Evolutionary conservation across 2,113 vertebrate species (phyloP).

Genomic region (Zapus hudsonius): DNA sequence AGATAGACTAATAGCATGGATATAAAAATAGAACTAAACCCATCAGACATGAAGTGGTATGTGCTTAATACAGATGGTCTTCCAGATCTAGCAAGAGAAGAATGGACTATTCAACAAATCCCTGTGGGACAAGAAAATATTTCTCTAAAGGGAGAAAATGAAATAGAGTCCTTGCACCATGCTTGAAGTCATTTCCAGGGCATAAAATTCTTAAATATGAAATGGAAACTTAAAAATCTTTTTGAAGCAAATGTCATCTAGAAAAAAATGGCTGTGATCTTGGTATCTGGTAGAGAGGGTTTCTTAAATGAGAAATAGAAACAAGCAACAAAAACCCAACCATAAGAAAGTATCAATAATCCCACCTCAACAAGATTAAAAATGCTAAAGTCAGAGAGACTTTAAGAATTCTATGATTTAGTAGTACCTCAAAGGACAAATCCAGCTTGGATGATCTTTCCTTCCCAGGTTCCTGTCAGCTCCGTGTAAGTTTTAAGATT

Average conservation of each 20-base stretch:
- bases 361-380: slow-evolving; percentile 18
- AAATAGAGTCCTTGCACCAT: background rate
- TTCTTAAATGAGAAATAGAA: slow-evolving; percentile 27
- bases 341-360: background rate
- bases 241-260: slow-evolving; percentile 21
- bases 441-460: background rate
- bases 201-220: slow-evolving; percentile 31
- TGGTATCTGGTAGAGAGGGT: background rate
- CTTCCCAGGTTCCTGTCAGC: background rate
- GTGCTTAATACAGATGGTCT: background rate
- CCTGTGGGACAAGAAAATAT: background rate
- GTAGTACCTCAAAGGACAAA: background rate
- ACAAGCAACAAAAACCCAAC: background rate
- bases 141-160: background rate
- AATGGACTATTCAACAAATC: background rate
- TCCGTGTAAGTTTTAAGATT: background rate
- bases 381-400: background rate
- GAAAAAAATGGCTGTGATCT: background rate
- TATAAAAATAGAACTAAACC: background rate
- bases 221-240: slow-evolving; percentile 31
- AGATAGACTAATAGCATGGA: background rate
- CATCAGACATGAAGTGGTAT: background rate
- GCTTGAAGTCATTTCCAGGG: background rate
- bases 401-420: background rate
- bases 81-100: background rate